Conservation (phyloP, 1,140 invertebrate species). For the Hycleus cichorii region DNA sequence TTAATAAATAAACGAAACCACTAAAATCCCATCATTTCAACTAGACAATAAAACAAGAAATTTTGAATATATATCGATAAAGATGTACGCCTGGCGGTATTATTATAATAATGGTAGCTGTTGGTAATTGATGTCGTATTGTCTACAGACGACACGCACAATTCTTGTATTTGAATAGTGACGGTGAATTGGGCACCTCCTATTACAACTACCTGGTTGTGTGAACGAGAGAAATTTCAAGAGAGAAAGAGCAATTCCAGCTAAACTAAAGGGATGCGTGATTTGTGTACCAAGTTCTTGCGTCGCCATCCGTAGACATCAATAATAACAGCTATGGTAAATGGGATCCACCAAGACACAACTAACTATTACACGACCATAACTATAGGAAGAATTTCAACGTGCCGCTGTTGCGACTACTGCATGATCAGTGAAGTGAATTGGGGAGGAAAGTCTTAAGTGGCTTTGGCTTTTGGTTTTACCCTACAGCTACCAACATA, state of each 20-base stretch:
- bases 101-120: not conserved
- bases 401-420: not conserved
- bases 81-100: slow-evolving; percentile 7
- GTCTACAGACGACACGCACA: slow-evolving; percentile 22
- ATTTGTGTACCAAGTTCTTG: slow-evolving; percentile 30
- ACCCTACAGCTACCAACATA: not conserved
- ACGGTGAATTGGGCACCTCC: slow-evolving; percentile 27
- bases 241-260: not conserved
- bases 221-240: not conserved
- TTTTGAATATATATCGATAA: slow-evolving; percentile 6
- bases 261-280: slow-evolving; percentile 23
- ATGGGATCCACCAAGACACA: not conserved
- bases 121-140: slow-evolving; percentile 32
- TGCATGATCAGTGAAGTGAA: slow-evolving; percentile 6
- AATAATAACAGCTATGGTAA: not conserved
- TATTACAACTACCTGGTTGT: slow-evolving; percentile 17
- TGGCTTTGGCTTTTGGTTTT: slow-evolving; percentile 11
- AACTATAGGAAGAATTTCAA: not conserved
- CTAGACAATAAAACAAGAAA: too few species aligned
- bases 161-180: slow-evolving; percentile 2
- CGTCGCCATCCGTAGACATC: slow-evolving; percentile 3
- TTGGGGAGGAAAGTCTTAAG: slow-evolving; percentile 12
- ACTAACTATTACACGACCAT: too few species aligned
- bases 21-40: too few species aligned
- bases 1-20: too few species aligned